Evolutionary conservation across 2,113 vertebrate genomes (phyloP).

Genomic region (Onychostoma macrolepis): DNA sequence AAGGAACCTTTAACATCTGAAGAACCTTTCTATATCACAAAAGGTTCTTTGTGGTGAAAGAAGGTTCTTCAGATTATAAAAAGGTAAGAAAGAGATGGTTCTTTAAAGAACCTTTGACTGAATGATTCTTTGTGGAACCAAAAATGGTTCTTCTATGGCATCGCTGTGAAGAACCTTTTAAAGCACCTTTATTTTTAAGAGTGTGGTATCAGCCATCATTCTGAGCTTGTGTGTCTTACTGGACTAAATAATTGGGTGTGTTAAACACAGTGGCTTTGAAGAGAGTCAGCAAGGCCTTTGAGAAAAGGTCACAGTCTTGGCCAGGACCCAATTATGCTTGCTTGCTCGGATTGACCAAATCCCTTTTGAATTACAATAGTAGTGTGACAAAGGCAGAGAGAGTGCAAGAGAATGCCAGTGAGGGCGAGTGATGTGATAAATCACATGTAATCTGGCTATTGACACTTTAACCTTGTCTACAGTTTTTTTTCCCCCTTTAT

Average conservation of each 20-base stretch:
- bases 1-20: too few relatives aligned
- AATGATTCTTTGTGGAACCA: too few relatives aligned
- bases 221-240: slow-evolving; percentile 3
- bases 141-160: too few relatives aligned
- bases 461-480: slow-evolving; percentile 23
- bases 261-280: slow-evolving; percentile 36
- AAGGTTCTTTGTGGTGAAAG: too few relatives aligned
- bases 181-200: too few relatives aligned
- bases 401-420: background rate
- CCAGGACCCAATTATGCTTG: slow-evolving; percentile 33
- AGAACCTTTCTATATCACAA: too few relatives aligned
- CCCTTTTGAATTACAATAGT: slow-evolving; percentile 28
- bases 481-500: background rate
- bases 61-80: too few relatives aligned
- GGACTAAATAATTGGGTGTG: slow-evolving; percentile 26
- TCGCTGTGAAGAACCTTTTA: too few relatives aligned
- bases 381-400: slow-evolving; percentile 4
- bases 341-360: slow-evolving; percentile 39
- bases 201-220: slow-evolving; percentile 31
- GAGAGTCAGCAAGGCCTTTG: slow-evolving; percentile 29
- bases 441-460: slow-evolving; percentile 1
- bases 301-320: slow-evolving; percentile 35
- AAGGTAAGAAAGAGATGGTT: too few relatives aligned
- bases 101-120: too few relatives aligned
- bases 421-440: slow-evolving; percentile 11